These are phyloP conservation scores for Uromys caudimaculatus DNA, from an alignment of 2,797 vertebrate species.

Conservation along the genomic window DNA sequence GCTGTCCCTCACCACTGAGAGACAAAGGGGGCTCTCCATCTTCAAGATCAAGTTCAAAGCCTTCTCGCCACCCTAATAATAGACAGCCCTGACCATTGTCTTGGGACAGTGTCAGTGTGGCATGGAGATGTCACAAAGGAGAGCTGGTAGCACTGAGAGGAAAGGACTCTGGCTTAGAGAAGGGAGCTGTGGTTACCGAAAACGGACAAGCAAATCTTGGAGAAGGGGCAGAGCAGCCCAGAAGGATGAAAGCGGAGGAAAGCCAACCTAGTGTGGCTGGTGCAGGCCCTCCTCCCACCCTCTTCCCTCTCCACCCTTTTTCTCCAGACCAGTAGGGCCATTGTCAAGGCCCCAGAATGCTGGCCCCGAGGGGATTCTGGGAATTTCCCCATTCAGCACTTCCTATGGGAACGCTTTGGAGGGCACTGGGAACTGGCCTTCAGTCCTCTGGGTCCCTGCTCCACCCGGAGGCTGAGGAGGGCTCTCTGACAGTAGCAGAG, in stretches of 20 bases:
- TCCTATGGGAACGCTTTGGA: slow-evolving; percentile 88
- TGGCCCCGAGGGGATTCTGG: slow-evolving; percentile 85
- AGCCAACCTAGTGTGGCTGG: not conserved
- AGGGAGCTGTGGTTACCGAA: not conserved
- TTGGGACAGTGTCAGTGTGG: not conserved
- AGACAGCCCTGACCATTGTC: not conserved
- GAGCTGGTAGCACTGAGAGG: not conserved
- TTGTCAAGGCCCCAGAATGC: slow-evolving; percentile 84
- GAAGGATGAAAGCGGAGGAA: not conserved
- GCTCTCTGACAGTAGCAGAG: slow-evolving; percentile 73
- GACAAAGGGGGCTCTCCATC: not conserved
- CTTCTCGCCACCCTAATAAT: not conserved
- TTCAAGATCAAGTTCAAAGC: not conserved
- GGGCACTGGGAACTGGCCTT: slow-evolving; percentile 80
- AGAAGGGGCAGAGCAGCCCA: not conserved
- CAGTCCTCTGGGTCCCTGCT: slow-evolving; percentile 79
- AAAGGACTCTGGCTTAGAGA: not conserved
- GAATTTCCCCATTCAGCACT: slow-evolving; percentile 88
- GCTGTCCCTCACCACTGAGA: not conserved
- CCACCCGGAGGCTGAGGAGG: slow-evolving; percentile 75
- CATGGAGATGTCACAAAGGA: not conserved
- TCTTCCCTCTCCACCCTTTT: slow-evolving; percentile 72
- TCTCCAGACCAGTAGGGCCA: slow-evolving; percentile 75
- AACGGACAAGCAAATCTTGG: not conserved
- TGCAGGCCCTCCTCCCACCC: slow-evolving; percentile 63